Evolutionary conservation across 1,140 invertebrate species (phyloP).

Genomic region (Drosophila funebris): DNA sequence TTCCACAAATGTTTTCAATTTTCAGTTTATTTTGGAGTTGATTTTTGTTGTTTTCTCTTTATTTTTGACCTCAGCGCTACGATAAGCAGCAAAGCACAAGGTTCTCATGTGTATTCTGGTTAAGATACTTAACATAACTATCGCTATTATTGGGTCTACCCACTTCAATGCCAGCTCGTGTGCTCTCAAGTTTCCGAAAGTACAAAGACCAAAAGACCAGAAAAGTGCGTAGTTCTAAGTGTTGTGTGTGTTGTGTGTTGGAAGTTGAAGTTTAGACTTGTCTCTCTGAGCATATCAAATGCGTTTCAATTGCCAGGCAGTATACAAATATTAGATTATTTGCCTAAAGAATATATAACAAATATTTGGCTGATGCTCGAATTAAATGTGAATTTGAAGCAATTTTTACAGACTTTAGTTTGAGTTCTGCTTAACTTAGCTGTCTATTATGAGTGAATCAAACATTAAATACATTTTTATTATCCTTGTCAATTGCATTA

Average conservation of each 20-base stretch:
- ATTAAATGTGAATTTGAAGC: too few species aligned
- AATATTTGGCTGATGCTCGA: too few species aligned
- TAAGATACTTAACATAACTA: conserved; percentile 45
- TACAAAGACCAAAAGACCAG: conserved; percentile 19
- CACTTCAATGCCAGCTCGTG: conserved; percentile 43
- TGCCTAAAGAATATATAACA: too few species aligned
- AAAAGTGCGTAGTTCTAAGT: conserved; percentile 30
- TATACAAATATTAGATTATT: background rate
- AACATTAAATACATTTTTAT: conserved; percentile 16
- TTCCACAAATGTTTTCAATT: conserved; percentile 24
- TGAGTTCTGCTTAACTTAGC: background rate
- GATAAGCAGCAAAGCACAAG: conserved; percentile 45
- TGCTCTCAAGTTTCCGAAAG: conserved; percentile 31
- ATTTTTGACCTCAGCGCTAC: conserved; percentile 1
- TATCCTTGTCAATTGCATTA: conserved; percentile 68
- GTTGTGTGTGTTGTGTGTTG: background rate
- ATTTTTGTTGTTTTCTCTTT: background rate
- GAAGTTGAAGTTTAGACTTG: conserved; percentile 5
- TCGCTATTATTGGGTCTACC: conserved; percentile 24
- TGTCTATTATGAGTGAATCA: background rate
- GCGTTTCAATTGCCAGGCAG: conserved; percentile 1
- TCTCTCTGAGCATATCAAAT: background rate
- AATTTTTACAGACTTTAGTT: too few species aligned
- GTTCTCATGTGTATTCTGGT: conserved; percentile 30
- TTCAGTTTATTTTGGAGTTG: background rate